phyloP scores from a whole-genome alignment of 2,113 vertebrate species.

The Silurus meridionalis region DNA sequence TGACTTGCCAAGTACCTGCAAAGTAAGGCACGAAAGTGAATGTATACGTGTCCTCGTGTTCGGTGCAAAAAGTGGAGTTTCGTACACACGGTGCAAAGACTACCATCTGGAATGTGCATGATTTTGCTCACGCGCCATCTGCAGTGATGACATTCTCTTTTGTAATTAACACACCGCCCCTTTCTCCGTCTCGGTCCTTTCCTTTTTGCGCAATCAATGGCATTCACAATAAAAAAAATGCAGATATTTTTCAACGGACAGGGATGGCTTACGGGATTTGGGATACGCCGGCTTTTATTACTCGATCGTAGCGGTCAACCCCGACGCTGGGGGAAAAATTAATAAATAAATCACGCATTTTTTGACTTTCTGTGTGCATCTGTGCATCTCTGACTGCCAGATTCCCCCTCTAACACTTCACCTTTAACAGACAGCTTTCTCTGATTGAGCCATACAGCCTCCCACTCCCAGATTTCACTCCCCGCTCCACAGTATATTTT shows the following conservation, averaged over 20 bases:
- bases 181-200: conserved; percentile 24
- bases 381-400: neutral
- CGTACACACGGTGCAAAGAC: conserved; percentile 47
- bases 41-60: neutral
- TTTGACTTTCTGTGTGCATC: neutral
- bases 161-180: conserved; percentile 56
- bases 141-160: conserved; percentile 50
- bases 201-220: neutral
- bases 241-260: conserved; percentile 56
- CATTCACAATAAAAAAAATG: conserved; percentile 35
- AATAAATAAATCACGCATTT: neutral
- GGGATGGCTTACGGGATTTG: neutral
- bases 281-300: neutral
- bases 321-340: neutral
- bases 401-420: neutral
- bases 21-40: neutral
- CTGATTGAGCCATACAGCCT: neutral
- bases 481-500: neutral
- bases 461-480: neutral
- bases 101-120: conserved; percentile 59
- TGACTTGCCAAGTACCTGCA: neutral
- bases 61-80: neutral
- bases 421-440: conserved; percentile 1
- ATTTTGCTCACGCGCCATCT: conserved; percentile 58
- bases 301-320: neutral